These are phyloP conservation scores for Meloe dianella DNA, from an alignment of 2,888 invertebrate genomes.

Conservation along the genomic window DNA sequence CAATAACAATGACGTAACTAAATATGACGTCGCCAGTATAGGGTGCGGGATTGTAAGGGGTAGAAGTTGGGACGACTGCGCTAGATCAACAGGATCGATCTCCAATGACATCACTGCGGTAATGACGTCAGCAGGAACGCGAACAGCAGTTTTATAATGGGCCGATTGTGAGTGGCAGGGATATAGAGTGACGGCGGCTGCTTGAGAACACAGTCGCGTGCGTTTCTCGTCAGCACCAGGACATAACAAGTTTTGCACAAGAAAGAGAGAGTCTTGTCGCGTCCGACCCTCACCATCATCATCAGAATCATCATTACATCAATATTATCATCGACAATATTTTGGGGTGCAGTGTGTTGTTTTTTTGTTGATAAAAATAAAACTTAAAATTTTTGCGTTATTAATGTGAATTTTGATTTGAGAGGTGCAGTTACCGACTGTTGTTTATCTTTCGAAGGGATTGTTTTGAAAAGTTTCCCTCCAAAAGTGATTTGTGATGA, in stretches of 20 bases:
- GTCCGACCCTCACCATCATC: background rate
- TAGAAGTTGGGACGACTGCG: conserved; percentile 42
- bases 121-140: conserved; percentile 52
- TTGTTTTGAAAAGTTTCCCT: background rate
- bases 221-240: conserved; percentile 13
- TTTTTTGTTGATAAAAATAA: background rate
- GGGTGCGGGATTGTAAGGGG: conserved; percentile 4
- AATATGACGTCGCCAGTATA: conserved; percentile 8
- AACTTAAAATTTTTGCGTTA: background rate
- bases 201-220: conserved; percentile 46
- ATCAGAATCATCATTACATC: background rate
- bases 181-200: conserved; percentile 54
- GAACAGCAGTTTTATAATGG: conserved; percentile 57
- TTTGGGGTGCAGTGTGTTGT: background rate
- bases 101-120: conserved; percentile 53
- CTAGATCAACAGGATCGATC: conserved; percentile 52
- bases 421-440: background rate
- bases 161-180: conserved; percentile 56
- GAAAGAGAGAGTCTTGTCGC: background rate
- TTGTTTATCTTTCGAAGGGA: too few species aligned
- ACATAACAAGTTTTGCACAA: conserved; percentile 1
- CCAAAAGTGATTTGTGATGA: conserved; percentile 29
- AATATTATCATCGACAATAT: background rate
- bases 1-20: conserved; percentile 40
- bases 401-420: background rate